Base-by-base conservation (phyloP, 1,140 invertebrate genomes). In the Sarcophaga peregrina region DNA sequence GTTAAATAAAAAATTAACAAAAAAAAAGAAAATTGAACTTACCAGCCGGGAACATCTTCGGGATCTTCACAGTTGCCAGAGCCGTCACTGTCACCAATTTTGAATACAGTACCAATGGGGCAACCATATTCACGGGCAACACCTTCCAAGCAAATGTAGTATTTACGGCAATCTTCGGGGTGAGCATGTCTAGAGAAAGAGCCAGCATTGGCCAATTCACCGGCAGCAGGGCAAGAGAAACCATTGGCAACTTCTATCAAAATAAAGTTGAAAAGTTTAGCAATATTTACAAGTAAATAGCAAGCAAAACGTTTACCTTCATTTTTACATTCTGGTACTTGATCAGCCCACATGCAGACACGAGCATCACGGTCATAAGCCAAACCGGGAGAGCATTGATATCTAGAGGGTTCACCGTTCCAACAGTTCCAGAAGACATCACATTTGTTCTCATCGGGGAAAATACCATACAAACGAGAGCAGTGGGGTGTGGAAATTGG, bases 391-490 rank as follows among this genome's bases (percentile, higher is more conserved):
- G 96, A 97, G 92, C 97, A 98, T 90, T 97, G 96, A 90, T 98
- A 98, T 85, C 95, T 94, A 86, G 96, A 97, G 9, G 96, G 94
- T 91, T 98, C 97, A 58, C 97, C 97, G 91, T 97, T 97, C 96
- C 97, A 98, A 91, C 97, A 98, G 90, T 97, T 97, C 95, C 96
- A 98, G 94, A 98, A 98, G 2, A 96, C 95, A 90, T 97, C 95
- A 91, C 97, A 98, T 91, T 97, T 97, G 84, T 92, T 91, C 25
- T 95, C 95, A 89, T 98, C 97, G 82, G 96, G 90, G 93, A 98
- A 98, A 91, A 98, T 97, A 88, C 97, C 97, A 91, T 98, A 98
- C 73, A 98, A 91, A 76, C 97, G 93, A 13, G 95, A 88, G 88
- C 97, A 98, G 90, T 98, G 95, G 0, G 96, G 93, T 17, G 97